Evolutionary conservation across 2,113 vertebrate genomes (phyloP).

Genomic region (Trogon melanurus): DNA sequence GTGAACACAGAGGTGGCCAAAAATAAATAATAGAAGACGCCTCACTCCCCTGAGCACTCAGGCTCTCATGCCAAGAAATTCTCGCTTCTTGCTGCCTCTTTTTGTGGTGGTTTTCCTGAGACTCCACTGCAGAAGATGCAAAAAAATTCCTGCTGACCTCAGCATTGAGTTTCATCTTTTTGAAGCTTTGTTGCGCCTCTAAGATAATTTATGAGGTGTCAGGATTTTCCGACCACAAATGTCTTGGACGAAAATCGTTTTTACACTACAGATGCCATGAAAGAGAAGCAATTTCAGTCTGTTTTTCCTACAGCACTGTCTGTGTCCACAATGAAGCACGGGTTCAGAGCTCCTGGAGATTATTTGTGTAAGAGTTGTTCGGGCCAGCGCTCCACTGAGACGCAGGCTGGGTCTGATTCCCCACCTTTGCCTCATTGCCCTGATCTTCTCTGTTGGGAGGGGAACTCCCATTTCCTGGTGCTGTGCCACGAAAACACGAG

Average conservation of each 20-base stretch:
- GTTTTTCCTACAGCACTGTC: slow-evolving; percentile 69
- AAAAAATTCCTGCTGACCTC: slow-evolving; percentile 48
- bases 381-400: slow-evolving; percentile 58
- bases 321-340: slow-evolving; percentile 67
- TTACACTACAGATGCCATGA: slow-evolving; percentile 78
- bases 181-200: slow-evolving; percentile 58
- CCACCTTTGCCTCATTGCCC: slow-evolving; percentile 61
- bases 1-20: slow-evolving; percentile 60
- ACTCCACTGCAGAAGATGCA: slow-evolving; percentile 8
- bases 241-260: slow-evolving; percentile 69
- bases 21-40: slow-evolving; percentile 48
- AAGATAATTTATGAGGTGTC: slow-evolving; percentile 84
- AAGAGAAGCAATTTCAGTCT: slow-evolving; percentile 76
- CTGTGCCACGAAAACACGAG: not conserved
- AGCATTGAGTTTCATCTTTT: slow-evolving; percentile 40
- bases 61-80: slow-evolving; percentile 12
- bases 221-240: slow-evolving; percentile 74
- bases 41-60: slow-evolving; percentile 11
- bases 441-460: slow-evolving; percentile 52
- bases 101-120: slow-evolving; percentile 18
- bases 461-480: slow-evolving; percentile 59
- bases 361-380: slow-evolving; percentile 77
- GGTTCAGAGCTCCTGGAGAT: slow-evolving; percentile 69
- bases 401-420: slow-evolving; percentile 58
- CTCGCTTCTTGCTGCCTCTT: slow-evolving; percentile 30